phyloP scores from a whole-genome alignment of 1,140 invertebrate genomes.

The Pseudomyrmex flavicornis region DNA sequence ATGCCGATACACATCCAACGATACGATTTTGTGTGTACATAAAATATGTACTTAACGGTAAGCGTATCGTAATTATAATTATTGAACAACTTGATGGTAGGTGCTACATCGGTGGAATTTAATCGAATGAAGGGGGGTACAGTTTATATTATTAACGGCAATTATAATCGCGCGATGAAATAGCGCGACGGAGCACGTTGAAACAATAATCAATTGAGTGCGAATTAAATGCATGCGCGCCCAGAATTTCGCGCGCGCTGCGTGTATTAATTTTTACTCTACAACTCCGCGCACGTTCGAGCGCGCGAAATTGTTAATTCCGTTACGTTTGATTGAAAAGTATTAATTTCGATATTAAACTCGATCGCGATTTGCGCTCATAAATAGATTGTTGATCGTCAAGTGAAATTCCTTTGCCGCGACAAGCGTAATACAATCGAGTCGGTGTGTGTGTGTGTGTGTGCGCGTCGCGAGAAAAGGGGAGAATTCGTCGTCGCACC shows the following conservation, averaged over 20 bases:
- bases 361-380: not conserved
- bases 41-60: constrained; percentile 39
- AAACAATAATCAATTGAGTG: constrained; percentile 22
- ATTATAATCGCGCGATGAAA: constrained; percentile 17
- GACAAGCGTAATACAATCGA: constrained; percentile 17
- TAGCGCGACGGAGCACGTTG: not conserved
- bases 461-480: not conserved
- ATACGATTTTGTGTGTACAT: not conserved
- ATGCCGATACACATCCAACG: not conserved
- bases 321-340: too few relatives aligned
- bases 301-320: constrained; percentile 13
- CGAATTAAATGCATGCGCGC: constrained; percentile 22
- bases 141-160: constrained; percentile 30
- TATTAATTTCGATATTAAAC: not conserved
- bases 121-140: constrained; percentile 14
- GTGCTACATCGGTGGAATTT: constrained; percentile 3
- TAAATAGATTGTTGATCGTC: not conserved
- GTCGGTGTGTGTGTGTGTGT: constrained; percentile 14
- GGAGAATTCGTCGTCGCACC: constrained; percentile 37
- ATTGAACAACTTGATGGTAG: constrained; percentile 39
- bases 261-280: constrained; percentile 21
- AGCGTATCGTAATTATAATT: constrained; percentile 26
- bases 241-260: not conserved
- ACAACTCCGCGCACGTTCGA: not conserved
- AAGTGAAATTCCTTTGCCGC: constrained; percentile 3